Percentiles rank a stretch among this genome's conserved stretches.
These are phyloP conservation scores for Turritopsis rubra DNA, from an alignment of 30 jellyfish, hydroid and myxozoan species.

Conservation along the genomic window DNA sequence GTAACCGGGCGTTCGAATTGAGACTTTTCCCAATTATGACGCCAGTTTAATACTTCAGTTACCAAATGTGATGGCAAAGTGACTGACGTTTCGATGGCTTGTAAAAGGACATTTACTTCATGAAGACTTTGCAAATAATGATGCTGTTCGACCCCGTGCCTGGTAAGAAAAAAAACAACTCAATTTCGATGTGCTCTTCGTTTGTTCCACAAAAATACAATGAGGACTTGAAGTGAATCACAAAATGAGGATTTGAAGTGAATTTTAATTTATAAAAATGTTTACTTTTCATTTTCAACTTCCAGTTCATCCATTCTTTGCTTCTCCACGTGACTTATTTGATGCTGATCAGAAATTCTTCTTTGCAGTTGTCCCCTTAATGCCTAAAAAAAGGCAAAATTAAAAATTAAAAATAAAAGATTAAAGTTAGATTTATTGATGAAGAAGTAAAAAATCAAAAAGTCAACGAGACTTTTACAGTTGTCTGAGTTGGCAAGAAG, in stretches of 20 bases:
- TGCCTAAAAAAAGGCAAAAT: slow-evolving; percentile 28
- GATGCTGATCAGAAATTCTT: slow-evolving; percentile 19
- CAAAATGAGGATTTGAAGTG: too few species aligned
- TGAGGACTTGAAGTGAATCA: background rate
- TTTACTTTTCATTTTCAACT: slow-evolving; percentile 43
- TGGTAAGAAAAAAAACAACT: background rate
- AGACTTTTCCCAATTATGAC: slow-evolving; percentile 1
- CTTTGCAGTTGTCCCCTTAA: slow-evolving; percentile 49
- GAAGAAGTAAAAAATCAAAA: too few species aligned
- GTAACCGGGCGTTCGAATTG: slow-evolving; percentile 22
- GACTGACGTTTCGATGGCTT: slow-evolving; percentile 12
- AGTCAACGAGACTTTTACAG: background rate
- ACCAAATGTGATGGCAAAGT: background rate
- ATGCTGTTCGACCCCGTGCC: slow-evolving; percentile 4
- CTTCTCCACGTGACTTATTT: background rate
- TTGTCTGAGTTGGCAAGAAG: too few species aligned
- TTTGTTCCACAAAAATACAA: slow-evolving; percentile 35
- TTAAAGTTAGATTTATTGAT: too few species aligned
- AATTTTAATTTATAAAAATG: background rate
- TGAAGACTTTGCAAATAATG: slow-evolving; percentile 2
- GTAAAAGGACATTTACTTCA: slow-evolving; percentile 12
- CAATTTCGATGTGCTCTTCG: slow-evolving; percentile 19
- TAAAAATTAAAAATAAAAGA: too few species aligned
- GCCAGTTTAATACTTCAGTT: slow-evolving; percentile 7
- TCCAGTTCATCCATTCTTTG: slow-evolving; percentile 14